Evolutionary conservation across 2,113 vertebrate genomes (phyloP).

Genomic region (Microcebus lehilahytsara): DNA sequence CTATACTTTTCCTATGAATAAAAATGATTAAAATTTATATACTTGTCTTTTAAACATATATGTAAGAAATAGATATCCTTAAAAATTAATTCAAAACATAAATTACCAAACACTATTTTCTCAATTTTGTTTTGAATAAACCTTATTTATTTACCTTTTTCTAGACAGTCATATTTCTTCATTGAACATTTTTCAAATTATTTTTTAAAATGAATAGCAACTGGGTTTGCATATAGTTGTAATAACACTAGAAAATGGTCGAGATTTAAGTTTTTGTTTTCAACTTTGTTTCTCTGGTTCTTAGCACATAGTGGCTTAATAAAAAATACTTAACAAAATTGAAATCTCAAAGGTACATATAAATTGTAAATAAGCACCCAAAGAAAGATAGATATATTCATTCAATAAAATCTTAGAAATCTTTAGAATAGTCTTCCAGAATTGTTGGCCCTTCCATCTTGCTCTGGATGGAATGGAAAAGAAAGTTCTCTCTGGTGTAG

Average conservation of each 20-base stretch:
- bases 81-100: not conserved
- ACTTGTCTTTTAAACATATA: not conserved
- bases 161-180: not conserved
- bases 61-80: not conserved
- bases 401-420: not conserved
- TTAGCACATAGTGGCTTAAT: not conserved
- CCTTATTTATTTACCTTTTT: not conserved
- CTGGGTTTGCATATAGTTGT: not conserved
- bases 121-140: constrained; percentile 32
- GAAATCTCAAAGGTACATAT: not conserved
- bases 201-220: not conserved
- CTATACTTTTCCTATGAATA: constrained; percentile 29
- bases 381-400: not conserved
- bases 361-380: not conserved
- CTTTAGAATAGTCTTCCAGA: not conserved
- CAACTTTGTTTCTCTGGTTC: not conserved
- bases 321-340: not conserved
- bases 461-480: not conserved
- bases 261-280: not conserved
- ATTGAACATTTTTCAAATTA: not conserved
- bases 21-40: not conserved
- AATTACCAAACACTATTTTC: not conserved
- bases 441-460: not conserved
- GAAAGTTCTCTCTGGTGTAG: not conserved
- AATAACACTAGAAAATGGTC: not conserved